phyloP scores from a whole-genome alignment of 2,113 vertebrate species.

The Salvelinus alpinus region DNA sequence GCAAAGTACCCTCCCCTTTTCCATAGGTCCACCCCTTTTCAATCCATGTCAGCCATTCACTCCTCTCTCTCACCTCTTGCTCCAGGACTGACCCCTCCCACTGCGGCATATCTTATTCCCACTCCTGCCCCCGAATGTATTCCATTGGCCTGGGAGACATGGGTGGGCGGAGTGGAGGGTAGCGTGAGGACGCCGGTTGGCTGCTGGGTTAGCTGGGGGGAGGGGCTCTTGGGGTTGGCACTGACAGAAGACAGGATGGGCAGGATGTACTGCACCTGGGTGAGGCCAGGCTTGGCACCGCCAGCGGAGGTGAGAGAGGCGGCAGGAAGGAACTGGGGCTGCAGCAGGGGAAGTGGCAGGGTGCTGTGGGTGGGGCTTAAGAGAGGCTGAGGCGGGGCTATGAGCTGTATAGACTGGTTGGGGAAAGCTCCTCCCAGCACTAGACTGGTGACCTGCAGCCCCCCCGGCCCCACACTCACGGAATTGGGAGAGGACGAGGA shows the following conservation, averaged over 20 bases:
- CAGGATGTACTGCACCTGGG: slow-evolving; percentile 86
- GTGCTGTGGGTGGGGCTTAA: slow-evolving; percentile 38
- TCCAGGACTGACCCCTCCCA: slow-evolving; percentile 61
- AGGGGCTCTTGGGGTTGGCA: slow-evolving; percentile 73
- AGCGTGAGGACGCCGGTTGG: slow-evolving; percentile 78
- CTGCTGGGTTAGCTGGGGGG: slow-evolving; percentile 68
- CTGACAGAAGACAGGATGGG: slow-evolving; percentile 69
- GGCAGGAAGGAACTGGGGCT: slow-evolving; percentile 75
- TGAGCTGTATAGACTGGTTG: slow-evolving; percentile 65
- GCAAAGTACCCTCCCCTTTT: no score
- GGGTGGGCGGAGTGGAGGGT: slow-evolving; percentile 67
- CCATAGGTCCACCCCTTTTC: background rate
- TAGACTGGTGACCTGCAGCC: slow-evolving; percentile 73
- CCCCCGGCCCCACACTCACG: slow-evolving; percentile 54
- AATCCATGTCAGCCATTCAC: slow-evolving; percentile 27
- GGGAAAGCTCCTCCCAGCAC: slow-evolving; percentile 72
- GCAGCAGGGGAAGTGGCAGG: slow-evolving; percentile 60
- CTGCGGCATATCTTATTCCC: slow-evolving; percentile 55
- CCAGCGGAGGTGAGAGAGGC: slow-evolving; percentile 53
- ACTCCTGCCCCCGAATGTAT: slow-evolving; percentile 59
- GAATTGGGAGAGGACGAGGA: slow-evolving; percentile 66
- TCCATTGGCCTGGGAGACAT: slow-evolving; percentile 74
- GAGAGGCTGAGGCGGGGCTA: slow-evolving; percentile 52
- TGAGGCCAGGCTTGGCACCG: slow-evolving; percentile 67
- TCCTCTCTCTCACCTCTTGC: slow-evolving; percentile 71